A percentile compares a stretch with the other conserved stretches of the same genome.
Conservation (phyloP, 2,888 invertebrate genomes). For the Phytoseiulus persimilis region DNA sequence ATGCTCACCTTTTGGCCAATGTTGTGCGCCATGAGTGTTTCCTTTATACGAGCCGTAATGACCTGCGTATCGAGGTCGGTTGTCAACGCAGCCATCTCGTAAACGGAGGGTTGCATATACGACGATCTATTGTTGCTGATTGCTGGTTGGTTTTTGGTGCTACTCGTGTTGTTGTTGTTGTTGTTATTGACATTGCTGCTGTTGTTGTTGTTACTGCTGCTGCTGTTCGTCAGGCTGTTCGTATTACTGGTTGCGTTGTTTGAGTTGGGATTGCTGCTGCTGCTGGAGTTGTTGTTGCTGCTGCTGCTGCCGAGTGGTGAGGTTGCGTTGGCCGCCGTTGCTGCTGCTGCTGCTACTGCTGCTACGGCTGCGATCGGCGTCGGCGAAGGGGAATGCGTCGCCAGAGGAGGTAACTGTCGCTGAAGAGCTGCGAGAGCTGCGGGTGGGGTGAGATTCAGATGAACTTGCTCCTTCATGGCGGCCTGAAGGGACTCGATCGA, state of each 20-base stretch:
- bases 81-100: slow-evolving; percentile 92
- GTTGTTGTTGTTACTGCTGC: slow-evolving; percentile 41
- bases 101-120: slow-evolving; percentile 76
- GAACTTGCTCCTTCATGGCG: slow-evolving; percentile 60
- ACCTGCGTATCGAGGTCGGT: slow-evolving; percentile 92
- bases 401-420: slow-evolving; percentile 40
- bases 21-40: slow-evolving; percentile 87
- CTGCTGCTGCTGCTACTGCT: slow-evolving; percentile 32
- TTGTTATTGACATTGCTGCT: slow-evolving; percentile 42
- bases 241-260: slow-evolving; percentile 28
- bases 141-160: slow-evolving; percentile 41
- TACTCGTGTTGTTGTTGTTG: slow-evolving; percentile 40
- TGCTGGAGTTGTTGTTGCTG: slow-evolving; percentile 36
- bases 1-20: slow-evolving; percentile 78
- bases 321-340: slow-evolving; percentile 34
- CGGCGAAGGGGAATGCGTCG: slow-evolving; percentile 40
- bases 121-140: slow-evolving; percentile 51
- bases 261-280: slow-evolving; percentile 39
- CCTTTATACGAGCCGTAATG: slow-evolving; percentile 92
- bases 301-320: slow-evolving; percentile 39
- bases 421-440: slow-evolving; percentile 41
- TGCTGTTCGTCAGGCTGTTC: slow-evolving; percentile 37
- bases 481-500: slow-evolving; percentile 45
- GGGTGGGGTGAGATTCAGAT: slow-evolving; percentile 44
- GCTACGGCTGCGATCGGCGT: slow-evolving; percentile 36